Percentiles rank a stretch among this genome's conserved stretches.
These are phyloP conservation scores for Samia ricini DNA, from an alignment of 1,140 invertebrate species.

Conservation along the genomic window DNA sequence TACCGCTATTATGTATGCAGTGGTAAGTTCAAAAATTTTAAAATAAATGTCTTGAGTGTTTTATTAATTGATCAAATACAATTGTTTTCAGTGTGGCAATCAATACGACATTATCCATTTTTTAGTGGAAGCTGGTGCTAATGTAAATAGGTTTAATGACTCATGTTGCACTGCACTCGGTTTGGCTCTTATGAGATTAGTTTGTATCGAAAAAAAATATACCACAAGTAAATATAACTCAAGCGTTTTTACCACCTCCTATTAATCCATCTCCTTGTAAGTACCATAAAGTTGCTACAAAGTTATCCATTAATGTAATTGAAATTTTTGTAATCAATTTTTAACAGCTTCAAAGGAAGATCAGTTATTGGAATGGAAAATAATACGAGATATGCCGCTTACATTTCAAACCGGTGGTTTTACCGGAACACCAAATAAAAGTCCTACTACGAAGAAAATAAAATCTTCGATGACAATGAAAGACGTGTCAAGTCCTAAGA, in stretches of 20 bases:
- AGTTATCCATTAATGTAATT: neutral
- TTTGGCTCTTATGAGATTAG: constrained; percentile 60
- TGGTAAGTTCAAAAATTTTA: constrained; percentile 38
- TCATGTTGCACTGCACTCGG: constrained; percentile 73
- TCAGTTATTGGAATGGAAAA: constrained; percentile 45
- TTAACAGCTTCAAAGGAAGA: constrained; percentile 25
- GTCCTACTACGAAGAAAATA: constrained; percentile 21
- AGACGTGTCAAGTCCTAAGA: neutral
- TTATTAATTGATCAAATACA: constrained; percentile 5
- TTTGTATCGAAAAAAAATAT: constrained; percentile 54
- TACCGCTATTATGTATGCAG: constrained; percentile 72
- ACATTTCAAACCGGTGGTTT: constrained; percentile 18
- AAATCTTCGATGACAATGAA: constrained; percentile 32
- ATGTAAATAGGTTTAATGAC: constrained; percentile 72
- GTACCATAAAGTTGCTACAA: constrained; percentile 11
- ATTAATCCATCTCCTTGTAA: constrained; percentile 27
- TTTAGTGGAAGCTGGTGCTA: constrained; percentile 69
- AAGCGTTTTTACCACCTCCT: constrained; percentile 53
- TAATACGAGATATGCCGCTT: constrained; percentile 34
- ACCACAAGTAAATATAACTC: constrained; percentile 48
- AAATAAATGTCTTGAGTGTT: neutral
- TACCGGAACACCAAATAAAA: constrained; percentile 36
- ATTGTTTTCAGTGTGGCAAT: constrained; percentile 48
- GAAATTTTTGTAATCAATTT: neutral
- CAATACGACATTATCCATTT: constrained; percentile 48